A percentile compares a stretch with the other conserved stretches of the same genome.
phyloP scores from a whole-genome alignment of 1,140 invertebrate species.

The Dufourea novaeangliae region DNA sequence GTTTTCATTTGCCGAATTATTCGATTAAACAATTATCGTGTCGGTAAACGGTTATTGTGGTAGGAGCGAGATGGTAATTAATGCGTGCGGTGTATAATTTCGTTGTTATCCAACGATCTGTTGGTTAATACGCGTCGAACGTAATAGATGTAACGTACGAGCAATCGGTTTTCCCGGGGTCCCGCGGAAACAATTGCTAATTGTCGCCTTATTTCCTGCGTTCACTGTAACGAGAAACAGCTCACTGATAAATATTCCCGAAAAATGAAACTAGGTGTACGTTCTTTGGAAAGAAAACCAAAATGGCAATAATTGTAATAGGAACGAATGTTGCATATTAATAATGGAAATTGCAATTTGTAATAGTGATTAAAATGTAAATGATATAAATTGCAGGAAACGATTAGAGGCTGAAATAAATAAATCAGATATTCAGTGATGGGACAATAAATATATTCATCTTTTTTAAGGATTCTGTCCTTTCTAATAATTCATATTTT shows the following conservation, averaged over 20 bases:
- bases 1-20: slow-evolving; percentile 44
- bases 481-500: no score
- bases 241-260: neutral
- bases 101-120: slow-evolving; percentile 43
- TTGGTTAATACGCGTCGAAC: slow-evolving; percentile 30
- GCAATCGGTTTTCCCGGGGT: slow-evolving; percentile 21
- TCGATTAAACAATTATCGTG: slow-evolving; percentile 42
- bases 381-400: no score
- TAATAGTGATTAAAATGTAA: no score
- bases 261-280: neutral
- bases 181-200: slow-evolving; percentile 3
- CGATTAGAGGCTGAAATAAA: no score
- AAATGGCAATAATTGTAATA: no score
- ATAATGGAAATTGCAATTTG: no score
- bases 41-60: slow-evolving; percentile 22
- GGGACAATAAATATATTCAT: no score
- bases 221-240: neutral
- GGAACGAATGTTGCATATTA: no score
- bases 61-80: slow-evolving; percentile 26
- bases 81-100: slow-evolving; percentile 43
- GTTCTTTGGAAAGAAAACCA: no score
- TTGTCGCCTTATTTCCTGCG: slow-evolving; percentile 1
- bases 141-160: slow-evolving; percentile 30
- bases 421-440: no score
- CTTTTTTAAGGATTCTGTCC: no score